These are phyloP conservation scores for Cerceris rybyensis DNA, from an alignment of 2,888 invertebrate genomes.

Conservation along the genomic window DNA sequence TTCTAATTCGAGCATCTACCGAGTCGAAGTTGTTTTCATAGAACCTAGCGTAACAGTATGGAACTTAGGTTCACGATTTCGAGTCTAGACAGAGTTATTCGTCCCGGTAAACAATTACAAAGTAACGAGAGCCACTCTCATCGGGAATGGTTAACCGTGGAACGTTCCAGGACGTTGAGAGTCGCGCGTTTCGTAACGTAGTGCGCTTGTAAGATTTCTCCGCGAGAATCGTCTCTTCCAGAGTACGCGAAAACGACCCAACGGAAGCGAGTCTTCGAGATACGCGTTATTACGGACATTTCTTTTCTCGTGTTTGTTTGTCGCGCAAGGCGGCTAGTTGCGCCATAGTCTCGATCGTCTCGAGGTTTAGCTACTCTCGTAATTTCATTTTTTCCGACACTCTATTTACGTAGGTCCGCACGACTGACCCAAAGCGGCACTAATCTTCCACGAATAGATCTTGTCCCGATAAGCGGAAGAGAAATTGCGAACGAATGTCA, in stretches of 20 bases:
- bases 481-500: constrained; percentile 23
- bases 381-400: constrained; percentile 56
- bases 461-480: background rate
- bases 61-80: constrained; percentile 58
- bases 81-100: constrained; percentile 56
- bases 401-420: constrained; percentile 78
- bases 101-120: constrained; percentile 34
- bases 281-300: constrained; percentile 35
- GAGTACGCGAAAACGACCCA: constrained; percentile 65
- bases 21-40: constrained; percentile 60
- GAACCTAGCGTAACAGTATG: constrained; percentile 53
- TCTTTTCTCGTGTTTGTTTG: constrained; percentile 19
- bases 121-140: constrained; percentile 37
- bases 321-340: constrained; percentile 42
- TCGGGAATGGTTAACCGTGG: constrained; percentile 45
- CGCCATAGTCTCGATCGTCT: constrained; percentile 47
- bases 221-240: constrained; percentile 38
- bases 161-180: constrained; percentile 42
- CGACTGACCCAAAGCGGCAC: constrained; percentile 81
- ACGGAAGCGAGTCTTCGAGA: constrained; percentile 45
- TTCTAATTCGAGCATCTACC: constrained; percentile 61
- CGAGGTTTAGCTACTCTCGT: constrained; percentile 43
- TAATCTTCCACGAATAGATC: constrained; percentile 66
- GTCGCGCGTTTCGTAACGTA: constrained; percentile 56
- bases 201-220: constrained; percentile 60